A percentile compares a stretch with the other conserved stretches of the same genome.
phyloP scores from a whole-genome alignment of 2,888 invertebrate species.

The Achlya flavicornis region DNA sequence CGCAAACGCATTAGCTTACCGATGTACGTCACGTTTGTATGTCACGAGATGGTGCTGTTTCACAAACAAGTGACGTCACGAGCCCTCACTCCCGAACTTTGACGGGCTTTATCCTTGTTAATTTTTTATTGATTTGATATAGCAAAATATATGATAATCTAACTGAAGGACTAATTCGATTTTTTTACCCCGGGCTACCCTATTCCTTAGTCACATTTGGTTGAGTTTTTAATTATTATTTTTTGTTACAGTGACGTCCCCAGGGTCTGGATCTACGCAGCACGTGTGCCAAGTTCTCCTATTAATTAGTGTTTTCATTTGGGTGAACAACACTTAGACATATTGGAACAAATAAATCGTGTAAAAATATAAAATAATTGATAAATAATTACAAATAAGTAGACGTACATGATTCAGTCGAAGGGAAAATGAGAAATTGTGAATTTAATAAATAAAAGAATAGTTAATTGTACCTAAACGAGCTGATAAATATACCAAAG shows the following conservation, averaged over 20 bases:
- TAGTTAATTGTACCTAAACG: conserved; percentile 68
- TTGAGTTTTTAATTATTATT: conserved; percentile 13
- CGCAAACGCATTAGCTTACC: no score
- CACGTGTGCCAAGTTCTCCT: conserved; percentile 71
- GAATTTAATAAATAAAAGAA: conserved; percentile 59
- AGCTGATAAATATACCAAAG: conserved; percentile 80
- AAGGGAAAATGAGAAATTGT: conserved; percentile 48
- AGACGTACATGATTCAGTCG: conserved; percentile 67
- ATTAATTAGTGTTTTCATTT: conserved; percentile 63
- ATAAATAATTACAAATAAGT: conserved; percentile 50
- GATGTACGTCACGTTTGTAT: no score
- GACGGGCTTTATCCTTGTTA: no score
- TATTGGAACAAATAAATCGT: conserved; percentile 32
- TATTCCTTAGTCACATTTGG: no score
- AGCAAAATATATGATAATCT: no score
- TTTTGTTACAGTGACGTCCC: conserved; percentile 74
- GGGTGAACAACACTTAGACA: conserved; percentile 71
- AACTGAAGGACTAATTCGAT: no score
- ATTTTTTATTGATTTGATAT: no score
- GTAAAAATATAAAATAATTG: conserved; percentile 52
- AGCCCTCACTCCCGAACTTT: no score
- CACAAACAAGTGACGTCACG: no score
- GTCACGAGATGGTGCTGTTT: no score
- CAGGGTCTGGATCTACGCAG: conserved; percentile 68
- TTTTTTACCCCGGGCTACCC: no score